These are phyloP conservation scores for Myotis yumanensis DNA, from an alignment of 2,113 vertebrate species.

Conservation along the genomic window DNA sequence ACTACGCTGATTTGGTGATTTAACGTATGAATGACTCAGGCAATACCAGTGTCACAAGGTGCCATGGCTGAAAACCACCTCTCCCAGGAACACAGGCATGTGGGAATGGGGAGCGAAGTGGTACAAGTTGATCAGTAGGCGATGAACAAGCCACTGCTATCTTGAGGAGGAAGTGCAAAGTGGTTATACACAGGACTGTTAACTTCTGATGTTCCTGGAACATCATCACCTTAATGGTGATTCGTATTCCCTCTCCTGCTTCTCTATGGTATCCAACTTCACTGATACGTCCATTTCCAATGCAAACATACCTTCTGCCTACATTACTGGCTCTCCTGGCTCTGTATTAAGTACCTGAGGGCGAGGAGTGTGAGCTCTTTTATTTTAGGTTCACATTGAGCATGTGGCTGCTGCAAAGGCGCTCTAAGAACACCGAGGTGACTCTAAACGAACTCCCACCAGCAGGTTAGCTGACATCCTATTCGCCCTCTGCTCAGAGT, in stretches of 20 bases:
- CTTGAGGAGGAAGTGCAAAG: neutral
- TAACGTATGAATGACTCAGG: neutral
- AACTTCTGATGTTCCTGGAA: neutral
- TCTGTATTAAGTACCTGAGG: neutral
- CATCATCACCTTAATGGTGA: neutral
- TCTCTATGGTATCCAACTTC: neutral
- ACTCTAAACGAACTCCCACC: neutral
- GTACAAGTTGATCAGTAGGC: neutral
- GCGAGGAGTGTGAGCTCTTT: neutral
- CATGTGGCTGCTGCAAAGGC: neutral
- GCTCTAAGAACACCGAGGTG: neutral
- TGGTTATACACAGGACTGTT: neutral
- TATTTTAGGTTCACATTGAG: neutral
- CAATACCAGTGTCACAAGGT: neutral
- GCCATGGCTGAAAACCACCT: neutral
- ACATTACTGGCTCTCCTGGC: neutral
- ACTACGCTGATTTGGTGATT: neutral
- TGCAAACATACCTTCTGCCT: accelerated
- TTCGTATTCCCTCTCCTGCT: neutral
- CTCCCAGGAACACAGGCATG: neutral
- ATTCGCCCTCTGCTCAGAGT: neutral
- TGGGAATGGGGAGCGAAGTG: neutral
- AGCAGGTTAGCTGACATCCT: neutral
- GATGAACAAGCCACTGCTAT: neutral
- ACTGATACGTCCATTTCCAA: neutral